Evolutionary conservation across 2,113 vertebrate species (phyloP).

Genomic region (Mesembrinibis cayennensis): DNA sequence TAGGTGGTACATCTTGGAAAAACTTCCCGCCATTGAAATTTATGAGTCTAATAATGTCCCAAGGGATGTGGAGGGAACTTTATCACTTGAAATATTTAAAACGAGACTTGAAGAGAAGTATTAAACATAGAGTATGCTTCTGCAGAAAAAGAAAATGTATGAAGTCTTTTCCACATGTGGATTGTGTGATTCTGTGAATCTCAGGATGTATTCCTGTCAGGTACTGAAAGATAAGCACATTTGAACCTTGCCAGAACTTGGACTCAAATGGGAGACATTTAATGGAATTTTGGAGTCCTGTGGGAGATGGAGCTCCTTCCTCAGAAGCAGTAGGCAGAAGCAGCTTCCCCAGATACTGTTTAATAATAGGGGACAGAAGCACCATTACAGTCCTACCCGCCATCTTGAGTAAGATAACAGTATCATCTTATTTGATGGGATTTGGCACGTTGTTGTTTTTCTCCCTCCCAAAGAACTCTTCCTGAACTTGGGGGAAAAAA

Average conservation of each 20-base stretch:
- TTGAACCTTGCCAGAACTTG: not conserved
- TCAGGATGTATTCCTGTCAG: not conserved
- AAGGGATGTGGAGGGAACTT: not conserved
- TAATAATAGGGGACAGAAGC: not conserved
- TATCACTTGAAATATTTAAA: not conserved
- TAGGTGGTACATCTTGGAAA: not conserved
- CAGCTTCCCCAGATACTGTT: not conserved
- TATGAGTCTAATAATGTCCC: not conserved
- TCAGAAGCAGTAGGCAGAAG: not conserved
- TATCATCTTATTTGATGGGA: not conserved
- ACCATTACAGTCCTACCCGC: not conserved
- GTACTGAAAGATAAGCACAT: not conserved
- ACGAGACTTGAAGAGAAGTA: not conserved
- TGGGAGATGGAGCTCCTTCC: not conserved
- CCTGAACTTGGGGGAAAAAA: not conserved
- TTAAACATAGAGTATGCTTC: not conserved
- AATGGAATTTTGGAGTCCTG: not conserved
- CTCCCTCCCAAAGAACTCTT: not conserved
- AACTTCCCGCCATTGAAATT: not conserved
- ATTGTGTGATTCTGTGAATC: not conserved
- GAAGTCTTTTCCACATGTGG: not conserved
- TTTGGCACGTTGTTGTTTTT: not conserved
- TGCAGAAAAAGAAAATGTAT: not conserved
- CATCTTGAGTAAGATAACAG: not conserved
- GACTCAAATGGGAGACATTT: not conserved